These are phyloP conservation scores for Rhinatrema bivittatum DNA, from an alignment of 2,797 vertebrate genomes.

Conservation along the genomic window DNA sequence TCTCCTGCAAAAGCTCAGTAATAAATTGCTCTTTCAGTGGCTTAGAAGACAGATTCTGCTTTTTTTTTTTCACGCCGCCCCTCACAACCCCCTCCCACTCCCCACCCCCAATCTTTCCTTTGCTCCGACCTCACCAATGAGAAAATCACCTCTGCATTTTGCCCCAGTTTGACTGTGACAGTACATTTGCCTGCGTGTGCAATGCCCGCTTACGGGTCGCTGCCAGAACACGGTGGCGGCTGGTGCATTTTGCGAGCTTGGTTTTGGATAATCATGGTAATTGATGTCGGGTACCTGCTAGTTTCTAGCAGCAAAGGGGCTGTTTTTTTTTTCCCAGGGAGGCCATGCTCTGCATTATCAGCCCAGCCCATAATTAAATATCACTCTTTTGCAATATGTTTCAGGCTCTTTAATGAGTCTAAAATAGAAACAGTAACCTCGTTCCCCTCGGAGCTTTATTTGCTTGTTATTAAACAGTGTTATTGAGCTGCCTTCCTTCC, in stretches of 20 bases:
- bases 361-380: constrained; percentile 76
- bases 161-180: constrained; percentile 49
- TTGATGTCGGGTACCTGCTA: constrained; percentile 63
- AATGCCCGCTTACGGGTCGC: constrained; percentile 59
- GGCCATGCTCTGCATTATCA: constrained; percentile 69
- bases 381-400: constrained; percentile 73
- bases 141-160: constrained; percentile 55
- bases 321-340: constrained; percentile 70
- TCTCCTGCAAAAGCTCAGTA: constrained; percentile 81
- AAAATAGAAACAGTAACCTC: constrained; percentile 66
- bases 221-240: constrained; percentile 57
- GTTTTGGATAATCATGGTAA: constrained; percentile 70
- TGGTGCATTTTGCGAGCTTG: constrained; percentile 56
- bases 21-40: constrained; percentile 92
- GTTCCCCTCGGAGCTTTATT: constrained; percentile 68
- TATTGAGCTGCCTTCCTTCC: constrained; percentile 69
- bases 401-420: constrained; percentile 73
- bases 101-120: too few species aligned
- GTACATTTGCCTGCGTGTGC: constrained; percentile 65
- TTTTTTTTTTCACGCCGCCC: too few species aligned
- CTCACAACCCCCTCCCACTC: too few species aligned
- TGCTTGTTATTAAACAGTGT: constrained; percentile 76
- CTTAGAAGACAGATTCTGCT: constrained; percentile 80
- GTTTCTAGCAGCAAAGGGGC: constrained; percentile 59
- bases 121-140: constrained; percentile 45